These are phyloP conservation scores for Spongia lamella DNA, from an alignment of 37 sponge, comb jelly and placozoan genomes.

Conservation along the genomic window DNA sequence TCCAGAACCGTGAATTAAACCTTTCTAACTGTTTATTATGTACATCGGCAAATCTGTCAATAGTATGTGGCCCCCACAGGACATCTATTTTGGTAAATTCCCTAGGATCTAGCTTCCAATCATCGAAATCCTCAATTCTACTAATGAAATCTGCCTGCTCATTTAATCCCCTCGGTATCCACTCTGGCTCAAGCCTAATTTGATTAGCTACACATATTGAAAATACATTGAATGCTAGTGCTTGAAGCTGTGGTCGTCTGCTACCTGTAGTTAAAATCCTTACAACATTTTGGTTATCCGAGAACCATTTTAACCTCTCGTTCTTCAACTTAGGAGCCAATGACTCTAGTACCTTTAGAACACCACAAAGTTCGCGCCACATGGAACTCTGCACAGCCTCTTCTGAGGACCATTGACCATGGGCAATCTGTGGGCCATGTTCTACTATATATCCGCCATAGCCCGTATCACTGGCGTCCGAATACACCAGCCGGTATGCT, in stretches of 20 bases:
- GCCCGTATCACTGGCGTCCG: constrained; percentile 41
- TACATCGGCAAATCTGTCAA: constrained; percentile 15
- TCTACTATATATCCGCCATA: constrained; percentile 36
- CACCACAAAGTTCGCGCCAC: constrained; percentile 36
- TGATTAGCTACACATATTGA: neutral
- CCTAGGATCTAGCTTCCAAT: constrained; percentile 28
- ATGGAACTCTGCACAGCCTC: constrained; percentile 20
- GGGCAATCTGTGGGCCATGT: neutral
- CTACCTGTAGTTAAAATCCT: constrained; percentile 21
- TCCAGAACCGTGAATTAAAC: no score
- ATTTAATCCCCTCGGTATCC: constrained; percentile 40
- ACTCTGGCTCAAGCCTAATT: constrained; percentile 30
- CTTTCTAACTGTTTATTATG: constrained; percentile 26
- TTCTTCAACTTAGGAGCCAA: neutral
- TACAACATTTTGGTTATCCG: constrained; percentile 38
- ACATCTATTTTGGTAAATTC: constrained; percentile 9
- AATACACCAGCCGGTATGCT: constrained; percentile 13
- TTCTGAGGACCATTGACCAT: constrained; percentile 6
- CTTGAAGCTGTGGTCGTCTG: constrained; percentile 10
- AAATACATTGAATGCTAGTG: constrained; percentile 16
- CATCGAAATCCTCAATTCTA: constrained; percentile 16
- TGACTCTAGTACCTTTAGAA: constrained; percentile 12
- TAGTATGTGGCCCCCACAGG: constrained; percentile 36
- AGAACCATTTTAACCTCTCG: constrained; percentile 1
- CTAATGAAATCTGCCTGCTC: constrained; percentile 33